phyloP scores from a whole-genome alignment of 2,113 vertebrate species.

The Cyprinodon tularosa region DNA sequence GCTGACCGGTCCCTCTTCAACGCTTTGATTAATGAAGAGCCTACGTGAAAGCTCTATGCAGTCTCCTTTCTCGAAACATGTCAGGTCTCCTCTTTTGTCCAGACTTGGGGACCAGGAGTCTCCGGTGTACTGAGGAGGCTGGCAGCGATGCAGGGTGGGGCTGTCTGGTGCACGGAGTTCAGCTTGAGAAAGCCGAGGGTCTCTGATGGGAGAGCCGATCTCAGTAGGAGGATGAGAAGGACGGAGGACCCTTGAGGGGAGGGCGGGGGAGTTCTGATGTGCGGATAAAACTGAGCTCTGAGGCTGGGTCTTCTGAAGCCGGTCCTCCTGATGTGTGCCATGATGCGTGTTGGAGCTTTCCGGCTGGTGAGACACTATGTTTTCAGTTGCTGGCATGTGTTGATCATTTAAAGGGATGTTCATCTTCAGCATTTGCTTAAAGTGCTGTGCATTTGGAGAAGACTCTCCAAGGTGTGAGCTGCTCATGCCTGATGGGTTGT shows the following conservation, averaged over 20 bases:
- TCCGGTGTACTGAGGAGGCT: slow-evolving; percentile 73
- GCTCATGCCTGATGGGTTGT: slow-evolving; percentile 55
- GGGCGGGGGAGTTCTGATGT: slow-evolving; percentile 60
- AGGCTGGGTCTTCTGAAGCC: slow-evolving; percentile 22
- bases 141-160: slow-evolving; percentile 75
- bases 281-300: slow-evolving; percentile 33
- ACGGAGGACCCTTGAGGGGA: slow-evolving; percentile 64
- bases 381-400: slow-evolving; percentile 52
- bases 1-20: slow-evolving; percentile 72
- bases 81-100: slow-evolving; percentile 47
- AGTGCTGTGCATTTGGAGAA: slow-evolving; percentile 64
- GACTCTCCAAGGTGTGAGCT: slow-evolving; percentile 41
- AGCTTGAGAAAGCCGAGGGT: slow-evolving; percentile 69
- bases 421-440: slow-evolving; percentile 71
- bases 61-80: slow-evolving; percentile 47
- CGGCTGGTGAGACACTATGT: slow-evolving; percentile 61
- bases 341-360: slow-evolving; percentile 38
- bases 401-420: slow-evolving; percentile 80
- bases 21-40: slow-evolving; percentile 67
- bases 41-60: slow-evolving; percentile 68
- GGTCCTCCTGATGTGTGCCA: slow-evolving; percentile 20
- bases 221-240: slow-evolving; percentile 68
- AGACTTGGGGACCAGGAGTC: slow-evolving; percentile 56
- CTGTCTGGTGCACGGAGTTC: slow-evolving; percentile 68
- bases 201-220: slow-evolving; percentile 75